A percentile compares a stretch with the other conserved stretches of the same genome.
Evolutionary conservation across 2,888 invertebrate species (phyloP).

Genomic region (Plagodis pulveraria): DNA sequence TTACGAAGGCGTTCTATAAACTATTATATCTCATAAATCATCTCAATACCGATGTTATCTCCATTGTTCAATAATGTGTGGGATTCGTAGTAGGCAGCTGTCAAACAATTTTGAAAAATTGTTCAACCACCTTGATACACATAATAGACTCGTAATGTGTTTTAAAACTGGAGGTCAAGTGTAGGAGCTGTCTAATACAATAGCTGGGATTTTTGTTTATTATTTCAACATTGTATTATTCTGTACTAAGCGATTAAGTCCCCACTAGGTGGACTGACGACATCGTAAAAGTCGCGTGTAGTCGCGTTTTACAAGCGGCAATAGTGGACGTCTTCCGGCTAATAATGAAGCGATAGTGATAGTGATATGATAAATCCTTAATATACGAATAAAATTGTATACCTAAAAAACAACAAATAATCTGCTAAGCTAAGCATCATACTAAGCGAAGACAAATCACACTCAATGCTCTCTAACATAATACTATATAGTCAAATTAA

Average conservation of each 20-base stretch:
- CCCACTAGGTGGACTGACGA: no score
- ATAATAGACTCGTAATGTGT: constrained; percentile 10
- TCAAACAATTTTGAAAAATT: constrained; percentile 18
- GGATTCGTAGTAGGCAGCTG: constrained; percentile 19
- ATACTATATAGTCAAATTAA: no score
- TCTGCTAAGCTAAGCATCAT: no score
- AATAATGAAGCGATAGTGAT: no score
- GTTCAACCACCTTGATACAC: constrained; percentile 7
- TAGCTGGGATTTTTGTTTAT: neutral
- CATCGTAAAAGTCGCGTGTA: no score
- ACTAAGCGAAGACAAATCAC: no score
- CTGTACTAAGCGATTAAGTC: neutral
- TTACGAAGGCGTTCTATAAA: constrained; percentile 5
- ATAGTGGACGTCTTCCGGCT: no score
- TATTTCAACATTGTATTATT: neutral
- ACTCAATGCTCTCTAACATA: no score
- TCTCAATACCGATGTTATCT: constrained; percentile 14
- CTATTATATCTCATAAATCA: constrained; percentile 7
- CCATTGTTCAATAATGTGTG: constrained; percentile 18
- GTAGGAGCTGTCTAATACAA: constrained; percentile 10
- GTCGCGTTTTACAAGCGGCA: no score
- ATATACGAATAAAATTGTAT: no score
- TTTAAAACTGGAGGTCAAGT: constrained; percentile 15
- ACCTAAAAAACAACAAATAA: no score
- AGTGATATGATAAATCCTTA: no score